Conservation (phyloP, 2,797 vertebrate genomes). For the Microchirus variegatus region DNA sequence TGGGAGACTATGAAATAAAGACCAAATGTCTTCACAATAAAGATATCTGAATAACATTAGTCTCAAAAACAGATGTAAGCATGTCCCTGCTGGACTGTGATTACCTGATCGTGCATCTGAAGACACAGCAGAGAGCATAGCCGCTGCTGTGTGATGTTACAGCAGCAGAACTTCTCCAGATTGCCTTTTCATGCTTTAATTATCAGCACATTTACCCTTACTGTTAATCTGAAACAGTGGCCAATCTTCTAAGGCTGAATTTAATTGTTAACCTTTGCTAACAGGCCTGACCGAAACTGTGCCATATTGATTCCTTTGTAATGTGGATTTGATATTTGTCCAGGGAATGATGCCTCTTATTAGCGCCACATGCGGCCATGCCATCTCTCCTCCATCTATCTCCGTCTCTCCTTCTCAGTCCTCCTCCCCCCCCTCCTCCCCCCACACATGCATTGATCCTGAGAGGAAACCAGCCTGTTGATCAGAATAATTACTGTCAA, state of each 20-base stretch:
- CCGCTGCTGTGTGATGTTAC: background rate
- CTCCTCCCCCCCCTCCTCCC: conserved; percentile 18
- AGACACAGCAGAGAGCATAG: background rate
- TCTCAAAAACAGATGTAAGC: background rate
- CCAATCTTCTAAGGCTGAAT: conserved; percentile 54
- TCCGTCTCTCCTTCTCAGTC: conserved; percentile 20
- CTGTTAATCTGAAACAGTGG: conserved; percentile 39
- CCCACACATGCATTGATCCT: conserved; percentile 80
- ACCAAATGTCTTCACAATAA: too few relatives aligned
- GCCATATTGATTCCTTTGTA: conserved; percentile 67
- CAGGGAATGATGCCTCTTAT: conserved; percentile 61
- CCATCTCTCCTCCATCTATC: conserved; percentile 43
- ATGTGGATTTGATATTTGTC: conserved; percentile 73
- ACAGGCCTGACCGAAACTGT: conserved; percentile 51
- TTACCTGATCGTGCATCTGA: background rate
- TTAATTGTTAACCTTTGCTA: conserved; percentile 68
- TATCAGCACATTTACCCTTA: conserved; percentile 70
- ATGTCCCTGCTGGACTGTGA: background rate
- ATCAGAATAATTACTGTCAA: conserved; percentile 83
- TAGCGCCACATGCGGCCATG: conserved; percentile 65
- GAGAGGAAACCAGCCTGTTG: conserved; percentile 82
- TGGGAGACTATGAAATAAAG: too few relatives aligned
- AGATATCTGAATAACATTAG: too few relatives aligned
- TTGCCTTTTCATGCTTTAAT: conserved; percentile 43
- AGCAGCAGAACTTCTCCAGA: conserved; percentile 26